Evolutionary conservation across 2,888 invertebrate genomes (phyloP).

Genomic region (Eupelmus urozonus): DNA sequence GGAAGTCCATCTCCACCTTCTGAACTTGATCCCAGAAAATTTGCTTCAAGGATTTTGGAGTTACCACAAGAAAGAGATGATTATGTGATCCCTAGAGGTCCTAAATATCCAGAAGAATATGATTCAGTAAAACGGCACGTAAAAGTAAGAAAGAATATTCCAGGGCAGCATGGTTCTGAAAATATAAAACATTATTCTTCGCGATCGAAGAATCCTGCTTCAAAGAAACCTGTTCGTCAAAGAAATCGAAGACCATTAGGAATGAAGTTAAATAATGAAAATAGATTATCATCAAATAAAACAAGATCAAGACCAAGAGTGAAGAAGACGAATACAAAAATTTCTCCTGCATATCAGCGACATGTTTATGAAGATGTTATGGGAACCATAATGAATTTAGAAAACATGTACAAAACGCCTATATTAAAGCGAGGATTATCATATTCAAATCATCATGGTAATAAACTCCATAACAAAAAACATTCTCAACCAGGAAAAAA

Average conservation of each 20-base stretch:
- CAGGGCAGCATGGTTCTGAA: conserved; percentile 4
- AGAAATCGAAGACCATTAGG: conserved; percentile 6
- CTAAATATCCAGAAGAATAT: conserved; percentile 68
- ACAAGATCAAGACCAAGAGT: conserved; percentile 37
- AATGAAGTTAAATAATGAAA: neutral
- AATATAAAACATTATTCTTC: conserved; percentile 11
- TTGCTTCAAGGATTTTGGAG: conserved; percentile 66
- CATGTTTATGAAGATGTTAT: conserved; percentile 75
- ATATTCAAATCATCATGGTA: conserved; percentile 6
- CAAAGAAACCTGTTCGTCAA: neutral
- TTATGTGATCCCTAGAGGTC: conserved; percentile 63
- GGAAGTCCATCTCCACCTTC: conserved; percentile 67
- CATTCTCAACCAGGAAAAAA: conserved; percentile 12
- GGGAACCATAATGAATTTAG: conserved; percentile 71
- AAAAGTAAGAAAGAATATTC: neutral
- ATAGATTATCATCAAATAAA: neutral
- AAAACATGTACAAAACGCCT: conserved; percentile 58
- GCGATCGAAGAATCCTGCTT: neutral
- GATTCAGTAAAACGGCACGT: neutral
- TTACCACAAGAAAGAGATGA: conserved; percentile 65
- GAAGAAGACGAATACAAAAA: conserved; percentile 34
- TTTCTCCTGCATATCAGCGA: conserved; percentile 67
- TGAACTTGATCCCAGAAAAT: conserved; percentile 65
- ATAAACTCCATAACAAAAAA: conserved; percentile 4
- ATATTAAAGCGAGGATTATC: neutral